Evolutionary conservation across 92 coral and sea anemone species (phyloP), one percentile per base, ranked within the genome.

Genomic region (Pocillopora grandis): DNA sequence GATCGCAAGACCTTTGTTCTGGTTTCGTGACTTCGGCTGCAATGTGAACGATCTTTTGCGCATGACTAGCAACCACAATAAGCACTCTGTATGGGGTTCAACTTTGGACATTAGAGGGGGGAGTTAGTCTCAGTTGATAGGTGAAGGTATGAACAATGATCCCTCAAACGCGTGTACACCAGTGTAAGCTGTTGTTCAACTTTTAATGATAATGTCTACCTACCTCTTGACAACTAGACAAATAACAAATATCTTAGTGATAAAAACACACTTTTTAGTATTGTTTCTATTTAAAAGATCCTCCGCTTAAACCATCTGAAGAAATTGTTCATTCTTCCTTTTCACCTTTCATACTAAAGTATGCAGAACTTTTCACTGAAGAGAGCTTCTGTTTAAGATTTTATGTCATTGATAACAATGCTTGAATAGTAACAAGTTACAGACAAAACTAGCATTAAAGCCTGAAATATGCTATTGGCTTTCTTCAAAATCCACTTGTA

Each of bases 181-280:
- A 42, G 3, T 95, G 98, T 31, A 92, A 84, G 14, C 89, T 93
- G 91, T 95, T 98, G 87, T 94, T 89, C 55, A 95, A 95, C 87
- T 42, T 42, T 42, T 42, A 42, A 42, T 42, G 52, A 42, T 7
- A 42, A 3, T 42, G 4, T 42, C 52, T 42, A 42, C 52, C 52
- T 42, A 88, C 31, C 31, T 27, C 1, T 27, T 27, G 31, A 27
- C 52, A 42, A 42, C 52, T 42, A 42, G 52, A 42, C 52, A 42
- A 42, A 42, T 42, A 42, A 27, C 52, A 42, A 42, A 42, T 42
- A 42, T 1, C 52, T 42, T 27, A 42, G 52, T 42, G 0, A 42
- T 1, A 70, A 37, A 70, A 70, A 70, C 0, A 0, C 36, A 70
- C 21, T 68, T 36, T 70, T 9, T 70, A 42, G 52, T 66, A 66